Evolutionary conservation across 1,140 invertebrate genomes (phyloP).

Genomic region (Paraescarpia echinospica): DNA sequence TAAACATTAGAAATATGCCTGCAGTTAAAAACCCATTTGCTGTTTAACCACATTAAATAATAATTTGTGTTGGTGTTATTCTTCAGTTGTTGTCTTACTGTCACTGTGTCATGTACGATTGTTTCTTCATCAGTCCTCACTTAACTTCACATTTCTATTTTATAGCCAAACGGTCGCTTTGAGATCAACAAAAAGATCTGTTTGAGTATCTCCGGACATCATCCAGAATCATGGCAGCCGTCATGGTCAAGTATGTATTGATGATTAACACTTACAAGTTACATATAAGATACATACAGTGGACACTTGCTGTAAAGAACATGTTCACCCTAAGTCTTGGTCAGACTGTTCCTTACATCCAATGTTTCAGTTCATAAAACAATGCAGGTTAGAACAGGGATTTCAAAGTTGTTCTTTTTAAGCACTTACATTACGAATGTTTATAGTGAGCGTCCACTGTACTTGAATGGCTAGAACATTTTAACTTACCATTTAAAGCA

Average conservation of each 20-base stretch:
- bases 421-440: too few species aligned
- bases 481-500: neutral
- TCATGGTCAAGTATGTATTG: slow-evolving; percentile 78
- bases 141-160: slow-evolving; percentile 48
- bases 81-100: too few species aligned
- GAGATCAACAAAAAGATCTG: slow-evolving; percentile 95
- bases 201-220: slow-evolving; percentile 93
- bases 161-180: slow-evolving; percentile 90
- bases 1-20: neutral
- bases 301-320: too few species aligned
- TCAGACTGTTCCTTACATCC: too few species aligned
- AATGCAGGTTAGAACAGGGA: too few species aligned
- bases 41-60: neutral
- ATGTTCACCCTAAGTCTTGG: too few species aligned
- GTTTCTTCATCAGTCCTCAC: neutral
- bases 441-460: neutral
- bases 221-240: slow-evolving; percentile 96
- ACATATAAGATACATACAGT: neutral
- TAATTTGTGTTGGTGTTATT: neutral
- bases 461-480: neutral
- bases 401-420: too few species aligned
- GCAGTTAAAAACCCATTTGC: neutral
- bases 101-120: too few species aligned
- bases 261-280: neutral
- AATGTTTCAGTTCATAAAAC: too few species aligned